Evolutionary conservation across 2,797 vertebrate species (phyloP), one percentile per base, ranked within the genome.

Genomic region (Miichthys miiuy): DNA sequence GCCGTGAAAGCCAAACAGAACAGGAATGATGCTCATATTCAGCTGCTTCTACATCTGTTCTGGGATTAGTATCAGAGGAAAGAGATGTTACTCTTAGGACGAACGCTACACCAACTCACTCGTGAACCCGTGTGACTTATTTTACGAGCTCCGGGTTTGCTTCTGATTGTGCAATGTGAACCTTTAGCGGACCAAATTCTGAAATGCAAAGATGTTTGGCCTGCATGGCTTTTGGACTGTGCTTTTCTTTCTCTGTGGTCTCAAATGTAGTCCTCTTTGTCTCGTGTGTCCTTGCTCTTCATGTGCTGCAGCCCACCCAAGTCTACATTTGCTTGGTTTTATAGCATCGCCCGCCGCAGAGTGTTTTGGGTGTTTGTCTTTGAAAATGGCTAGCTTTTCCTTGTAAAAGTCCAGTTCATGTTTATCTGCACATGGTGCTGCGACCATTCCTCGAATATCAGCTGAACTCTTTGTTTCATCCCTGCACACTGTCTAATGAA

Each of bases 141-240:
- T 25, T 41, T 27, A 34, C 38, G 8, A 34, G 44, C 52, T 41
- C 11, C 0, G n/a, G 0, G 7, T 42, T 51, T 60, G 25, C 25
- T 68, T 46, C 8, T 16, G 1, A 18, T 14, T 3, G 16, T 20
- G 42, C 12, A 7, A 18, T 3, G 52, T n/a, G 56, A 51, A 54
- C 47, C 13, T 20, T 30, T 3, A 42, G 8, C 34, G 2, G 44
- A 63, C 21, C 4, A 25, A 17, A 64, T 25, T 38, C n/a, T 9
- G 8, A 20, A 41, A 5, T 61, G 56, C 0, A 5, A 6, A 5
- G 65, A 25, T 57, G 76, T 78, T 64, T 16, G n/a, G 63, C 72
- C 85, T 90, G 91, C 92, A 93, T 93, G 92, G 90, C 89, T 91
- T 84, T 6, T 41, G 67, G 63, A 61, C 63, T 84, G 79, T 84